Base-by-base conservation (phyloP, 2,113 vertebrate genomes). In the Rutilus rutilus region DNA sequence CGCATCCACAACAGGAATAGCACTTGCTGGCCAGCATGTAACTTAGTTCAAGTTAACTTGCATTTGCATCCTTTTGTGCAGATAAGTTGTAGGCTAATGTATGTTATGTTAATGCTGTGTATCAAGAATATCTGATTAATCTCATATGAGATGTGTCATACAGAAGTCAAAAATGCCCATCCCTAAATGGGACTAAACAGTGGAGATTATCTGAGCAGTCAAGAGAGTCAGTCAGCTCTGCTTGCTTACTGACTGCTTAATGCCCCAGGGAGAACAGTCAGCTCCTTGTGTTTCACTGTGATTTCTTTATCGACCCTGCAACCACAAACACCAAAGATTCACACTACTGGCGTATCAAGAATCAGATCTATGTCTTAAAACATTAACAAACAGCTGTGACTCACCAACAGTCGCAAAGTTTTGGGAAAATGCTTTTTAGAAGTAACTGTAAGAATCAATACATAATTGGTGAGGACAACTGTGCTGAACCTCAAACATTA, bases 271-370 rank as follows among this genome's bases (percentile, higher is more conserved):
- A 77, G 39, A 84, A 86, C 87, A 89, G 33, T 42, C 36, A 42
- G 57, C 47, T 80, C 82, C 79, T 85, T 87, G 85, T 82, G 50
- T 87, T 85, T 23, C 57, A 73, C 77, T 74, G 45, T 42, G 23
- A 64, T 82, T 76, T 87, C 84, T 80, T 87, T 83, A 79, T 83
- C 69, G 59, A 74, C 88, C 23, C 27, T 81, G 73, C 30, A 74
- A 59, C 86, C 86, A 60, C 84, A 62, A 82, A 89, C 57, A 62
- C 82, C 85, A 86, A 84, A 84, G 62, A 80, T 74, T 76, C 45
- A 74, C 57, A 71, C 47, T 75, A 71, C 69, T 33, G 27, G 27
- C 11, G 19, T 45, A 71, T 84, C 82, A 59, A 33, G 52, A 71
- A 30, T 79, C 76, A 86, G 39, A 69, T 77, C 64, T 47, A 64